Conservation (phyloP, 1,140 invertebrate genomes). For the Tribolium castaneum region DNA sequence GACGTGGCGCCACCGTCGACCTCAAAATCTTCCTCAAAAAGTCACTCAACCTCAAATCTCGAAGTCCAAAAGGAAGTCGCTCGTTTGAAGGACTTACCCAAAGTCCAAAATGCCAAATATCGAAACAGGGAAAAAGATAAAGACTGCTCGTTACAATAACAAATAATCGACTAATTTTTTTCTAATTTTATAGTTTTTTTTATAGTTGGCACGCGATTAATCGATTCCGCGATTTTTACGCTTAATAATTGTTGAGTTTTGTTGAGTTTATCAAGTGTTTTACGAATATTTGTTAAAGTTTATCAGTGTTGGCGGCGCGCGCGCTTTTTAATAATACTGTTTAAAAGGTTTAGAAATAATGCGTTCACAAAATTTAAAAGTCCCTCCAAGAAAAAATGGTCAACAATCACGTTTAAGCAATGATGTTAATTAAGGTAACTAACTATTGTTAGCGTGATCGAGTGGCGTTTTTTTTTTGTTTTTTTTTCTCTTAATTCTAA, state of each 20-base stretch:
- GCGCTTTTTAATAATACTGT: constrained; percentile 35
- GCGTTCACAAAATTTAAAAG: constrained; percentile 47
- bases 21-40: constrained; percentile 11
- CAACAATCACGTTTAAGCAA: constrained; percentile 61
- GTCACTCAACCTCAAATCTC: constrained; percentile 42
- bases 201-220: constrained; percentile 35
- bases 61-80: constrained; percentile 51
- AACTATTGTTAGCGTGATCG: constrained; percentile 50
- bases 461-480: constrained; percentile 51
- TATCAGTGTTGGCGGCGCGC: constrained; percentile 24
- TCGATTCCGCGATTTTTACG: constrained; percentile 48
- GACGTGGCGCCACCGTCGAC: not conserved
- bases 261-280: constrained; percentile 39
- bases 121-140: constrained; percentile 53
- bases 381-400: constrained; percentile 19
- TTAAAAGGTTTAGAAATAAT: constrained; percentile 43
- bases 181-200: constrained; percentile 50
- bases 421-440: constrained; percentile 57
- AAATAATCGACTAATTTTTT: constrained; percentile 40
- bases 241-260: constrained; percentile 40
- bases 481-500: constrained; percentile 39
- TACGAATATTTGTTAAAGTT: constrained; percentile 32
- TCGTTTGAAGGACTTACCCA: constrained; percentile 47
- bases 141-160: constrained; percentile 56
- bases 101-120: constrained; percentile 17